Percentiles rank a stretch among this genome's conserved stretches.
Evolutionary conservation across 2,888 invertebrate genomes (phyloP).

Genomic region (Nycteola revayana): DNA sequence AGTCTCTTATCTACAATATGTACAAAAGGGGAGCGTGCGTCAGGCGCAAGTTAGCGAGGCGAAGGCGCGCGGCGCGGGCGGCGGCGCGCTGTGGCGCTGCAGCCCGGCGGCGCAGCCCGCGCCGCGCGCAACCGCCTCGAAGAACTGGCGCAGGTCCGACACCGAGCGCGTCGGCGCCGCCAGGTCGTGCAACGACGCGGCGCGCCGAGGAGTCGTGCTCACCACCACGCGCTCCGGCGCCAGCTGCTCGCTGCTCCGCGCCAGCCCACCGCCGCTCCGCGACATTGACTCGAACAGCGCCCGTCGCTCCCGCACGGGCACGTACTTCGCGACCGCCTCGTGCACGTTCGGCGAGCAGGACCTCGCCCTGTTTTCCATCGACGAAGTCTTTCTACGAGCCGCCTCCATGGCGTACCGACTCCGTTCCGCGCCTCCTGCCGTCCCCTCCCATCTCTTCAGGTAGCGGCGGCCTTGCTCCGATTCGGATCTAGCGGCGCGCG

Average conservation of each 20-base stretch:
- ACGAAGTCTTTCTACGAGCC: slow-evolving; percentile 68
- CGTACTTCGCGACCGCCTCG: slow-evolving; percentile 82
- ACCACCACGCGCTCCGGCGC: slow-evolving; percentile 40
- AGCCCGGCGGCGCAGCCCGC: slow-evolving; percentile 49
- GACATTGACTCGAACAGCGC: slow-evolving; percentile 87
- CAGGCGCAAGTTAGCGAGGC: slow-evolving; percentile 69
- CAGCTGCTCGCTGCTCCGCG: slow-evolving; percentile 85
- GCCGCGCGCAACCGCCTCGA: slow-evolving; percentile 83
- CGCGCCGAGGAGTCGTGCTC: slow-evolving; percentile 80
- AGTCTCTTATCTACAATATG: slow-evolving; percentile 67
- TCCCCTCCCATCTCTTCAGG: slow-evolving; percentile 73
- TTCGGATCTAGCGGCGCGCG: slow-evolving; percentile 67
- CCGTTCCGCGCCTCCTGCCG: slow-evolving; percentile 64
- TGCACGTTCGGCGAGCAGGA: slow-evolving; percentile 75
- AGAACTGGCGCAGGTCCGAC: slow-evolving; percentile 86
- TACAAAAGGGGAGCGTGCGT: slow-evolving; percentile 48
- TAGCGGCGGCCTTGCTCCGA: slow-evolving; percentile 70
- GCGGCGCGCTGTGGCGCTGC: slow-evolving; percentile 63
- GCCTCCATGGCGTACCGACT: slow-evolving; percentile 68
- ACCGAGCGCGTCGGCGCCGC: slow-evolving; percentile 81
- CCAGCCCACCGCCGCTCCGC: slow-evolving; percentile 82
- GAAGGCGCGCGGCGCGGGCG: slow-evolving; percentile 62
- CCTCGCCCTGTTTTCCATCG: slow-evolving; percentile 66
- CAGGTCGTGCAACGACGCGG: slow-evolving; percentile 85
- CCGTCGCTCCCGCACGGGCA: slow-evolving; percentile 86